Evolutionary conservation across 2,797 vertebrate genomes (phyloP), one percentile per base, ranked within the genome.

Genomic region (Sebastes itinus): DNA sequence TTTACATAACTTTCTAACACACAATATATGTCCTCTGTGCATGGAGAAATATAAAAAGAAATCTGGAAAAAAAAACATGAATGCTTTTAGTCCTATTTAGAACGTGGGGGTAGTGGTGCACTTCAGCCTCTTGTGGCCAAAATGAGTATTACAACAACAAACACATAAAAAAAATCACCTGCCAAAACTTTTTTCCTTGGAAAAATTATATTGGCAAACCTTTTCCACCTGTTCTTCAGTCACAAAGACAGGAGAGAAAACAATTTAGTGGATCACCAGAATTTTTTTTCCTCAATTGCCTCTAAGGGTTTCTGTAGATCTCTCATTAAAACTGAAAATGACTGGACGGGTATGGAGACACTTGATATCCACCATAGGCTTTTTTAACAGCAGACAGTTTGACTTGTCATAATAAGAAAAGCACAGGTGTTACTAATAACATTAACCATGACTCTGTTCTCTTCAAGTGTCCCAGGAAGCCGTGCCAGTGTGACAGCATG

Each of bases 331-430:
- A 52, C 10, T 56, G 54, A 61, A 52, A 65, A 73, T 20, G 14
- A 4, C 18, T 66, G 75, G 23, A 42, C 9, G 11, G 2, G n/a
- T n/a, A 27, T 63, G 28, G 14, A 32, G 76, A 73, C 14, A 63
- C 22, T 35, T 70, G 8, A 81, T 78, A 67, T 42, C 58, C 42
- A 25, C 20, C 22, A 38, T 5, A 46, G 30, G 2, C 12, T 20
- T 72, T 67, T 38, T 66, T 16, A 78, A 78, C 16, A 67, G 63
- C 70, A 67, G 27, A 42, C 14, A 32, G 10, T 74, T 61, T 63
- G 75, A 74, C 14, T 20, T 25, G 23, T 55, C 46, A 72, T 16
- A 28, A 55, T 10, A 70, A 13, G 55, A 32, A 22, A 75, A 55
- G 13, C 16, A 56, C 56, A 68, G 12, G 35, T 69, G 71, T 52